These are phyloP conservation scores for Brachirus orientalis DNA, from an alignment of 2,113 vertebrate species.

Conservation along the genomic window DNA sequence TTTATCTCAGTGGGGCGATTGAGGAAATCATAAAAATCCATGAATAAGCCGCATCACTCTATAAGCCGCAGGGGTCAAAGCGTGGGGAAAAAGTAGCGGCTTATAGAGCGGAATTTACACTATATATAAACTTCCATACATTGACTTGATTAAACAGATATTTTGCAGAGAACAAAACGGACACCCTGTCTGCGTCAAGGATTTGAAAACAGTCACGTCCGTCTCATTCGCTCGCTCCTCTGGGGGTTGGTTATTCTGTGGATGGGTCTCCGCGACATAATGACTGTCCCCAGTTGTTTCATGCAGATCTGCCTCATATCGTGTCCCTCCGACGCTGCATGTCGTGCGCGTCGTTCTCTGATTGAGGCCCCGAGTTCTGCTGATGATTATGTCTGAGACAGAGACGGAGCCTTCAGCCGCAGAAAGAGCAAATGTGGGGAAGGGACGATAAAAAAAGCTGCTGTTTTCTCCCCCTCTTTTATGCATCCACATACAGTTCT, in stretches of 20 bases:
- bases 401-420: constrained; percentile 45
- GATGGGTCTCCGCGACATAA: too few relatives aligned
- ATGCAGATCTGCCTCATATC: constrained; percentile 53
- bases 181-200: not conserved
- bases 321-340: constrained; percentile 28
- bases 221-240: constrained; percentile 21
- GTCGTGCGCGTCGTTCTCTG: constrained; percentile 33
- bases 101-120: too few relatives aligned
- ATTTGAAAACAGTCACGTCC: too few relatives aligned
- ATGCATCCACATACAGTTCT: not conserved
- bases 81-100: too few relatives aligned
- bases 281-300: constrained; percentile 60
- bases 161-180: not conserved
- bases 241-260: constrained; percentile 28
- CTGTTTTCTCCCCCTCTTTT: not conserved
- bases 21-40: too few relatives aligned
- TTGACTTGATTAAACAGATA: not conserved
- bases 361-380: constrained; percentile 57
- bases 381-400: constrained; percentile 51
- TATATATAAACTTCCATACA: too few relatives aligned
- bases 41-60: too few relatives aligned
- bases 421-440: constrained; percentile 53
- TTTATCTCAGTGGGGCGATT: too few relatives aligned
- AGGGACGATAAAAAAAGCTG: constrained; percentile 48
- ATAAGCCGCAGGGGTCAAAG: too few relatives aligned